A percentile compares a stretch with the other conserved stretches of the same genome.
Evolutionary conservation across 2,113 vertebrate genomes (phyloP).

Genomic region (Azemiops feae): DNA sequence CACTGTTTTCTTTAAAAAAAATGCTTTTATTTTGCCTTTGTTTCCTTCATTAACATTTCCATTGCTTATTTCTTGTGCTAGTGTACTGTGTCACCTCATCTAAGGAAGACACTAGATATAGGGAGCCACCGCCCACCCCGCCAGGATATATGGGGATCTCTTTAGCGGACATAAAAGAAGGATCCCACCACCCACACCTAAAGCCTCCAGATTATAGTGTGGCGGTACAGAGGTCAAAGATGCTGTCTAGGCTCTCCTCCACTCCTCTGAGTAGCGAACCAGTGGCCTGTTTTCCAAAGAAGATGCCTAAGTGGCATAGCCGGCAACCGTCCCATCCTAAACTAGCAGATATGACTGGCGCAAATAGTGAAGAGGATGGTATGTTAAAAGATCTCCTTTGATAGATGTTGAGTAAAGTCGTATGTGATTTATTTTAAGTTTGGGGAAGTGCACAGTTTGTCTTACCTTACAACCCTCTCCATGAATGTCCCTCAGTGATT

Average conservation of each 20-base stretch:
- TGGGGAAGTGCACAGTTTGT: constrained; percentile 33
- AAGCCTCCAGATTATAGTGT: constrained; percentile 96
- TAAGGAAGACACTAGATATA: constrained; percentile 94
- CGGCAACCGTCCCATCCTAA: constrained; percentile 64
- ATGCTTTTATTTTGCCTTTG: constrained; percentile 63
- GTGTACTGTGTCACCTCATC: constrained; percentile 98
- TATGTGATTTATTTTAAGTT: constrained; percentile 29
- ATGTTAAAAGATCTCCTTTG: constrained; percentile 66
- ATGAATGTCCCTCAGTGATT: constrained; percentile 30
- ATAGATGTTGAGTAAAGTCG: constrained; percentile 47
- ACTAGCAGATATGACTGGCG: constrained; percentile 68
- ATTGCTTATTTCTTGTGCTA: constrained; percentile 78
- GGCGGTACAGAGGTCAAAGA: constrained; percentile 95
- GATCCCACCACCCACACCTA: constrained; percentile 82
- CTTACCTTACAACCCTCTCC: neutral
- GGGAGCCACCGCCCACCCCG: constrained; percentile 94
- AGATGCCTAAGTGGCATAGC: constrained; percentile 73
- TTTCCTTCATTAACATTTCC: constrained; percentile 77
- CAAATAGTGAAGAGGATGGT: constrained; percentile 91
- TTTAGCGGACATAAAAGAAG: constrained; percentile 86
- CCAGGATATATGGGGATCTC: constrained; percentile 96
- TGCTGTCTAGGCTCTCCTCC: constrained; percentile 77
- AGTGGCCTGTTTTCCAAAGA: constrained; percentile 72
- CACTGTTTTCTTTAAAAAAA: constrained; percentile 77
- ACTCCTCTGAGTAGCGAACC: constrained; percentile 66